Percentiles rank a stretch among this genome's conserved stretches.
These are phyloP conservation scores for Odontophorus gujanensis DNA, from an alignment of 2,113 vertebrate genomes.

Conservation along the genomic window DNA sequence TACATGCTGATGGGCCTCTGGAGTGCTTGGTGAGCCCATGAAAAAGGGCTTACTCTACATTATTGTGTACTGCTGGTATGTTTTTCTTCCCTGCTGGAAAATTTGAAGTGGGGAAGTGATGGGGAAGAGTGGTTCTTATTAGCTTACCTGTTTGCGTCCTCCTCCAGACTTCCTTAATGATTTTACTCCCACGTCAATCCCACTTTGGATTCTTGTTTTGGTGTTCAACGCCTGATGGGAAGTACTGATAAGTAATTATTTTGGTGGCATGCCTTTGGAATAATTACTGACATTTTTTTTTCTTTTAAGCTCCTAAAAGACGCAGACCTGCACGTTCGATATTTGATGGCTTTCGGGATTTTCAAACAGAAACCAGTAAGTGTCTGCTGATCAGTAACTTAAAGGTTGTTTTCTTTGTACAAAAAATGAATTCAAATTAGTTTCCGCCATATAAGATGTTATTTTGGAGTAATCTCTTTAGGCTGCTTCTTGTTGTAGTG, in stretches of 20 bases:
- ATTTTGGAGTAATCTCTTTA: neutral
- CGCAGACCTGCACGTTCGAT: conserved; percentile 96
- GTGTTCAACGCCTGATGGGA: rapidly evolving
- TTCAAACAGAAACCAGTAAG: conserved; percentile 98
- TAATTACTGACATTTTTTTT: neutral
- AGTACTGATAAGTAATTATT: neutral
- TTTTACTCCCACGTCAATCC: neutral
- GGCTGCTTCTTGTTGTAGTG: neutral
- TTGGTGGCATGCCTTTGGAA: neutral
- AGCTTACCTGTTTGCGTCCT: neutral
- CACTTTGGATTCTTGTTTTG: neutral
- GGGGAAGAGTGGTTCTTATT: neutral
- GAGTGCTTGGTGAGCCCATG: neutral
- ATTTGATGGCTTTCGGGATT: conserved; percentile 99
- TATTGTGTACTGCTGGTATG: rapidly evolving
- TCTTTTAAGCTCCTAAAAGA: conserved; percentile 90
- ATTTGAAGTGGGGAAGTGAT: neutral
- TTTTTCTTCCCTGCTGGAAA: neutral
- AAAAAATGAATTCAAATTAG: neutral
- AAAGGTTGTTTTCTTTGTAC: neutral
- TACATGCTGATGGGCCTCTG: neutral
- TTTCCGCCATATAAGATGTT: neutral
- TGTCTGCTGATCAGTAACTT: conserved; percentile 65
- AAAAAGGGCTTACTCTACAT: neutral
- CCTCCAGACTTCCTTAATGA: neutral